A percentile compares a stretch with the other conserved stretches of the same genome.
phyloP scores from a whole-genome alignment of 1,140 invertebrate species.

The Galleria mellonella region DNA sequence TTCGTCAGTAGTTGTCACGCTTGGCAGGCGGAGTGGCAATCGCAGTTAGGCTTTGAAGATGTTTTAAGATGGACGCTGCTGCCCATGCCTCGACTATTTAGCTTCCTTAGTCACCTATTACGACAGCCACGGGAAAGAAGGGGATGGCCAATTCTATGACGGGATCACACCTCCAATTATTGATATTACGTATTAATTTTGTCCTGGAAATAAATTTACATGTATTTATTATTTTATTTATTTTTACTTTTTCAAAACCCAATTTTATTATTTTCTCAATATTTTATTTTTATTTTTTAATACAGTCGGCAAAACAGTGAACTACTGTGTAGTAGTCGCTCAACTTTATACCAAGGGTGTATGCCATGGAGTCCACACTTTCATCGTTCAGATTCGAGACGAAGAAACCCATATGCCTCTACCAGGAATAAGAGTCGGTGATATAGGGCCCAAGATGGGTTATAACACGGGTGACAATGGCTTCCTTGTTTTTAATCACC shows the following conservation, averaged over 20 bases:
- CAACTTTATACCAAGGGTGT: slow-evolving; percentile 90
- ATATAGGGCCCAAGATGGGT: slow-evolving; percentile 94
- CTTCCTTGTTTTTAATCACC: slow-evolving; percentile 88
- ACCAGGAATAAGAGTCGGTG: slow-evolving; percentile 91
- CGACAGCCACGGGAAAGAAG: too few species aligned
- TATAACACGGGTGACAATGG: slow-evolving; percentile 94
- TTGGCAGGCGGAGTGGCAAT: too few species aligned
- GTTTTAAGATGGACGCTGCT: too few species aligned
- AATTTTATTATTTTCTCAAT: neutral
- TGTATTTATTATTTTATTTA: too few species aligned
- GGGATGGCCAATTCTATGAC: too few species aligned
- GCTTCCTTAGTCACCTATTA: too few species aligned
- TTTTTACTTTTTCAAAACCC: too few species aligned
- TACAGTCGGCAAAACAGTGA: slow-evolving; percentile 94
- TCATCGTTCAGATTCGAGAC: slow-evolving; percentile 93
- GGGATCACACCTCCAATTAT: too few species aligned
- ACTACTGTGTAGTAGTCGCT: slow-evolving; percentile 91
- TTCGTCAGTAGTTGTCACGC: too few species aligned
- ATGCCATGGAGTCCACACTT: slow-evolving; percentile 91
- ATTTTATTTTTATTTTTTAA: slow-evolving; percentile 18
- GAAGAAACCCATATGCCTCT: slow-evolving; percentile 90
- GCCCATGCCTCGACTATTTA: too few species aligned
- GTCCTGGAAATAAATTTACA: neutral
- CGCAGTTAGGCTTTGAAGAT: too few species aligned
- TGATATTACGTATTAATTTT: too few species aligned